These are phyloP conservation scores for Potorous gilbertii DNA, from an alignment of 2,797 vertebrate species.

Conservation along the genomic window DNA sequence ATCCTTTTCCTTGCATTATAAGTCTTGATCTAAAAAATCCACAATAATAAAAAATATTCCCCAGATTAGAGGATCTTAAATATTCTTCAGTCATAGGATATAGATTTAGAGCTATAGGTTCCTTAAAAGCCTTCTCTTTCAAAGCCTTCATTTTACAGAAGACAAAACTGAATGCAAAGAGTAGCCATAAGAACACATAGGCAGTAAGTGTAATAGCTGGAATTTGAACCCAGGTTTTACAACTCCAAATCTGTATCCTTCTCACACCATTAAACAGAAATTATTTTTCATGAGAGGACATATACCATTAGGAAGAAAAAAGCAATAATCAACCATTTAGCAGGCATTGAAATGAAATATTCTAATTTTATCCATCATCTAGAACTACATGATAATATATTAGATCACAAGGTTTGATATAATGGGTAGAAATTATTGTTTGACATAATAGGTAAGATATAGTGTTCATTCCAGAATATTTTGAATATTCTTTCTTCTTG, in stretches of 20 bases:
- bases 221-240: background rate
- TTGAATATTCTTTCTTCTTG: background rate
- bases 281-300: background rate
- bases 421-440: background rate
- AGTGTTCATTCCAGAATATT: background rate
- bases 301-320: conserved; percentile 14
- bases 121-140: background rate
- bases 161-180: background rate
- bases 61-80: background rate
- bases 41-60: background rate
- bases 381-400: conserved; percentile 18
- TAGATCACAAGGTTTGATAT: background rate
- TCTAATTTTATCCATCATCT: conserved; percentile 26
- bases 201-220: background rate
- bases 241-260: background rate
- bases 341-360: background rate
- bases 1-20: conserved; percentile 2
- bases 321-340: background rate
- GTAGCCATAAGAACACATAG: background rate
- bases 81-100: background rate
- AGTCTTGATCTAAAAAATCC: background rate
- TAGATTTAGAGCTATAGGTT: too few relatives aligned
- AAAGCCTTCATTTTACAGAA: background rate
- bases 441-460: conserved; percentile 6
- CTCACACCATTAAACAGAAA: background rate